Conservation (phyloP, 1,140 invertebrate species). For the Lepidurus packardi region DNA sequence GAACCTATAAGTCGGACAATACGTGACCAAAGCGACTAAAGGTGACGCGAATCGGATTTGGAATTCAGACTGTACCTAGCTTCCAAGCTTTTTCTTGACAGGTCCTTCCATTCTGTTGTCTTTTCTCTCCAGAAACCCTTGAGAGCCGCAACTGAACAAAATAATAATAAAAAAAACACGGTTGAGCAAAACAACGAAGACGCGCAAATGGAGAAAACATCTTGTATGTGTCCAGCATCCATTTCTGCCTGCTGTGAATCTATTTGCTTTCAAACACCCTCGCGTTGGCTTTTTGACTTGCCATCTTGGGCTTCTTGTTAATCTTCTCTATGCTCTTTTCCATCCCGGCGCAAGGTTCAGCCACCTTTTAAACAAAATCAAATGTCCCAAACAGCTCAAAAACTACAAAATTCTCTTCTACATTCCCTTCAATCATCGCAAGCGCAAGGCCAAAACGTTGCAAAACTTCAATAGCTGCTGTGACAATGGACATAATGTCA, state of each 20-base stretch:
- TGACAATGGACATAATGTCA: constrained; percentile 10
- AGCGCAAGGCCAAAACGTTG: not conserved
- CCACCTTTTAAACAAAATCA: not conserved
- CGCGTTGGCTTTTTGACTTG: constrained; percentile 12
- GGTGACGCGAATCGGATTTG: constrained; percentile 12
- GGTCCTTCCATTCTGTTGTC: not conserved
- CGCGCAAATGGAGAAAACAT: not conserved
- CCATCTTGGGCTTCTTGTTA: not conserved
- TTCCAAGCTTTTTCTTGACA: not conserved
- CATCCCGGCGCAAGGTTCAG: not conserved
- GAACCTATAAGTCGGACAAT: not conserved
- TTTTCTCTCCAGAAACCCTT: not conserved
- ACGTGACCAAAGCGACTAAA: constrained; percentile 19
- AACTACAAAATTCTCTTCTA: not conserved
- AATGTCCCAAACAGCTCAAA: not conserved
- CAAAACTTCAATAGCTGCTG: not conserved
- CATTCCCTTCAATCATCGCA: not conserved
- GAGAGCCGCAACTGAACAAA: not conserved
- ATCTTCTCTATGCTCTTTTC: not conserved
- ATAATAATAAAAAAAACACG: not conserved
- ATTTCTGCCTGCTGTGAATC: constrained; percentile 2
- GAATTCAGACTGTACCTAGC: not conserved
- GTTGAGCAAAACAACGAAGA: not conserved
- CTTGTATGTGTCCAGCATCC: not conserved
- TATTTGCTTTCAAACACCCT: constrained; percentile 15